phyloP scores from a whole-genome alignment of 2,888 invertebrate species.

The Melipona bicolor region DNA sequence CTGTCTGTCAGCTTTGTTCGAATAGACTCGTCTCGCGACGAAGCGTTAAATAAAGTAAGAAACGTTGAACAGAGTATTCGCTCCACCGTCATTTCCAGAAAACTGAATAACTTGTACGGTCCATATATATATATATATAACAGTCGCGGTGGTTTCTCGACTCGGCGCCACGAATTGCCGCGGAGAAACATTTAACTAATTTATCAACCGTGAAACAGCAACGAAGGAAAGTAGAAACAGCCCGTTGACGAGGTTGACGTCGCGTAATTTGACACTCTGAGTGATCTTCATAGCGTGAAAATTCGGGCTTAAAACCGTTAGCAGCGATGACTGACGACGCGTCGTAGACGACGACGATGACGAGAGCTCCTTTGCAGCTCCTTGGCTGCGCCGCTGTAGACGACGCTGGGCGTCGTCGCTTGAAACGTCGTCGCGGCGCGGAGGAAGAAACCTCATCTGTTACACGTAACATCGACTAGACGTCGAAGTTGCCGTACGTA shows the following conservation, averaged over 20 bases:
- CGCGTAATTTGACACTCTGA: conserved; percentile 51
- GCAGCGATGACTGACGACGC: conserved; percentile 64
- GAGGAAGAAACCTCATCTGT: conserved; percentile 37
- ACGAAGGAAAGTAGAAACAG: conserved; percentile 31
- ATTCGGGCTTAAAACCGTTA: conserved; percentile 36
- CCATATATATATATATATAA: too few species aligned
- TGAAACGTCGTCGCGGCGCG: neutral
- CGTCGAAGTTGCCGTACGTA: conserved; percentile 28
- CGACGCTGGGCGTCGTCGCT: conserved; percentile 26
- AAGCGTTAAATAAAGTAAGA: too few species aligned
- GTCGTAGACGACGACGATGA: neutral
- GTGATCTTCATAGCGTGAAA: conserved; percentile 46
- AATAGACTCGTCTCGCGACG: too few species aligned
- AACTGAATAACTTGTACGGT: too few species aligned
- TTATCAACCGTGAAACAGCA: conserved; percentile 23
- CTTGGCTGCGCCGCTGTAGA: conserved; percentile 16
- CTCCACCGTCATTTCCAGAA: too few species aligned
- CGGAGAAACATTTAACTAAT: conserved; percentile 16
- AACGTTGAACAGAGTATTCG: too few species aligned
- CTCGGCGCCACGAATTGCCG: neutral
- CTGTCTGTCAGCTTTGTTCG: too few species aligned
- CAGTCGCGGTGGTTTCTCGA: neutral
- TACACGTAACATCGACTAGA: conserved; percentile 43
- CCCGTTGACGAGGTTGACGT: conserved; percentile 32
- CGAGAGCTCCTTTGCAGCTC: conserved; percentile 46